Evolutionary conservation across 2,113 vertebrate species (phyloP).

Genomic region (Tor tambroides): DNA sequence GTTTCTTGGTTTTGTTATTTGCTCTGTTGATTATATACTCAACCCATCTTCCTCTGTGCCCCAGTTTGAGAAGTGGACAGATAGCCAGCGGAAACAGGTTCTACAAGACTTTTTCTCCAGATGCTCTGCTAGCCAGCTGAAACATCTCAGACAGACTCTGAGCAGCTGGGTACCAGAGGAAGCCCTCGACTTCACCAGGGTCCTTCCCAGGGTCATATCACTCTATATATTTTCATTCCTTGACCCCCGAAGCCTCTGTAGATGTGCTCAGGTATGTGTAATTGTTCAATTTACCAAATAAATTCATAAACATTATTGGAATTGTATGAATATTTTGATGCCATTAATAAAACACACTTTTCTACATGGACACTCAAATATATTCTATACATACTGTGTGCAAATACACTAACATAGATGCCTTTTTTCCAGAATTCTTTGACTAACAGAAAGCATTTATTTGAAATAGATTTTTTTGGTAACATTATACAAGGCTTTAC

Average conservation of each 20-base stretch:
- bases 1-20: no score
- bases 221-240: conserved; percentile 92
- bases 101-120: conserved; percentile 81
- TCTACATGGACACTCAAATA: no score
- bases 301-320: not conserved
- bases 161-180: conserved; percentile 81
- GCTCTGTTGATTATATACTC: no score
- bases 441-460: no score
- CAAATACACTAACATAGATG: not conserved
- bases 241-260: conserved; percentile 91
- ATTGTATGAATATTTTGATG: not conserved
- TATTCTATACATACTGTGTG: not conserved
- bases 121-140: conserved; percentile 84
- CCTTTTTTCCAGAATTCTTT: no score
- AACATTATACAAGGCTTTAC: not conserved
- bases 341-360: not conserved
- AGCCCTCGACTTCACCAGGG: conserved; percentile 84
- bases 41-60: conserved; percentile 21
- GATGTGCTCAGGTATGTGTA: conserved; percentile 85
- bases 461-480: no score
- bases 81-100: conserved; percentile 83
- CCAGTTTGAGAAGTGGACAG: conserved; percentile 93
- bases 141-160: conserved; percentile 80
- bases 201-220: conserved; percentile 84
- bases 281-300: not conserved